These are phyloP conservation scores for Apaloderma vittatum DNA, from an alignment of 2,113 vertebrate genomes.

Conservation along the genomic window DNA sequence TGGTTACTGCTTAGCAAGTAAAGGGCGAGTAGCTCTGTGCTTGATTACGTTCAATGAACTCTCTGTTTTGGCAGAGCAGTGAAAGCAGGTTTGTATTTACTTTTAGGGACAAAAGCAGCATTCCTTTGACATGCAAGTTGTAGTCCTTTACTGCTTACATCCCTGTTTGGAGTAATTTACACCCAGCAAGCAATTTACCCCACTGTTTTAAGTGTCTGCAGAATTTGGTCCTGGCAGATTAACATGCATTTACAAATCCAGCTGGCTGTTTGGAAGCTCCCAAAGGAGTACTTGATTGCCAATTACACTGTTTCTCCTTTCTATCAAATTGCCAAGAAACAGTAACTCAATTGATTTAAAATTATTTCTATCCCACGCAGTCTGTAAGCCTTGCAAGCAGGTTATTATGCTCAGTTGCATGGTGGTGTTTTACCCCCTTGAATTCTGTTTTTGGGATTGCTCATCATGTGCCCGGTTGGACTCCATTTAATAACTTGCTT, in stretches of 20 bases:
- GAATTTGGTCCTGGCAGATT: conserved; percentile 69
- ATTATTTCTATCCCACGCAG: conserved; percentile 70
- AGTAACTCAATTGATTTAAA: conserved; percentile 81
- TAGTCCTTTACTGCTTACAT: background rate
- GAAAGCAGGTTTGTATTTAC: conserved; percentile 39
- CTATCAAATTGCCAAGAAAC: conserved; percentile 82
- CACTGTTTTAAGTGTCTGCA: background rate
- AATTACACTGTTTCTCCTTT: conserved; percentile 80
- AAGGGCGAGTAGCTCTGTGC: background rate
- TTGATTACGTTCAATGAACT: conserved; percentile 17
- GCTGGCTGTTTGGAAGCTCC: conserved; percentile 74
- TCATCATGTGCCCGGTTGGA: conserved; percentile 71
- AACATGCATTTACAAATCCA: conserved; percentile 76
- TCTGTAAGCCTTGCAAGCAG: conserved; percentile 55
- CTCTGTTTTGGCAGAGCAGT: background rate
- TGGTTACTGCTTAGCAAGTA: conserved; percentile 23
- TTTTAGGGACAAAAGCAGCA: conserved; percentile 13
- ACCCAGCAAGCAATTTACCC: background rate
- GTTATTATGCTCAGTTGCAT: conserved; percentile 66
- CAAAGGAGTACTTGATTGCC: conserved; percentile 77
- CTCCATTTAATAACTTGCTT: conserved; percentile 73
- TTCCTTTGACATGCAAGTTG: background rate
- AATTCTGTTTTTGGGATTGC: conserved; percentile 56
- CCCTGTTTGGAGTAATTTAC: background rate
- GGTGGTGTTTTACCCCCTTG: conserved; percentile 53